Conservation (phyloP, 2,888 invertebrate genomes). For the Acleris laterana region DNA sequence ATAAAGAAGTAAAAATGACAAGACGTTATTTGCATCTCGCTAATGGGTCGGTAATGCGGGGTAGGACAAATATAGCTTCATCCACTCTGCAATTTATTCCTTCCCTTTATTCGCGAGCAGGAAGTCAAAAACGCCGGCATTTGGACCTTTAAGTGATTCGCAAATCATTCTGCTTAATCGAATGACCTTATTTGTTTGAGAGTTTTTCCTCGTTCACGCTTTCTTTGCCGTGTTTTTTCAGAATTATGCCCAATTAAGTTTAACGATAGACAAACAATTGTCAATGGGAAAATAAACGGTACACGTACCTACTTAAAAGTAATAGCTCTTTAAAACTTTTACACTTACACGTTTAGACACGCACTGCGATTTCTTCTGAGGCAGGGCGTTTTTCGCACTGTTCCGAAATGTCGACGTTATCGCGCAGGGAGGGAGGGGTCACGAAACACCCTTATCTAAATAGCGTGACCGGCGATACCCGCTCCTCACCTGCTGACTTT, state of each 20-base stretch:
- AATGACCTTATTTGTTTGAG: constrained; percentile 73
- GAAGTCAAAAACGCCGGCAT: constrained; percentile 74
- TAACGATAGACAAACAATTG: constrained; percentile 5
- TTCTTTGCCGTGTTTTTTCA: constrained; percentile 38
- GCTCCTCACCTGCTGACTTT: constrained; percentile 77
- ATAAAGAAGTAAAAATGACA: constrained; percentile 83
- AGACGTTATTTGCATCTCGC: constrained; percentile 84
- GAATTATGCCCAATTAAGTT: constrained; percentile 8
- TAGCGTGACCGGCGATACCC: constrained; percentile 77
- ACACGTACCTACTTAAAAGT: not conserved
- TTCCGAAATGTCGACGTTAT: constrained; percentile 49
- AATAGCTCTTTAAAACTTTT: not conserved
- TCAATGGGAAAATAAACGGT: not conserved
- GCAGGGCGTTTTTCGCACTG: constrained; percentile 24
- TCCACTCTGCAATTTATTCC: constrained; percentile 83
- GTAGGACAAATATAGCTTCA: constrained; percentile 84
- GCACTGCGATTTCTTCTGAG: constrained; percentile 1
- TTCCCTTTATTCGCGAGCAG: constrained; percentile 75
- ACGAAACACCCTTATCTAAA: constrained; percentile 78
- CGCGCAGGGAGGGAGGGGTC: constrained; percentile 64
- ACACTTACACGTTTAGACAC: not conserved
- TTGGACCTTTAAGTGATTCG: constrained; percentile 79
- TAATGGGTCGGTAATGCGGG: constrained; percentile 83
- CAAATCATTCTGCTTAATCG: constrained; percentile 81
- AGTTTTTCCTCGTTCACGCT: constrained; percentile 57